A percentile compares a stretch with the other conserved stretches of the same genome.
These are phyloP conservation scores for Monoplex corrugatus DNA, from an alignment of 2,888 invertebrate species.

Conservation along the genomic window DNA sequence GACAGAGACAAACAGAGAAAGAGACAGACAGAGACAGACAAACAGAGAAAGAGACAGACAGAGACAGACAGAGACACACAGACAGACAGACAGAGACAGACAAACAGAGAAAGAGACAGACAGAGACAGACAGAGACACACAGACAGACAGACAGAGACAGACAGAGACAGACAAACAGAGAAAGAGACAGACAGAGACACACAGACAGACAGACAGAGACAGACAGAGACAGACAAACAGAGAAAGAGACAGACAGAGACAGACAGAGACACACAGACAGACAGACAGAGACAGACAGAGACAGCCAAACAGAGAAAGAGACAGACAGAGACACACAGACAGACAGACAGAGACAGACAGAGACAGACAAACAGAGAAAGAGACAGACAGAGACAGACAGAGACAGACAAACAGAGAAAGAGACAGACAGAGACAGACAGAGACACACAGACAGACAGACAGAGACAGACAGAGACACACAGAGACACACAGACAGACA, in stretches of 20 bases:
- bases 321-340: background rate
- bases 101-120: too few relatives aligned
- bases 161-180: background rate
- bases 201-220: too few relatives aligned
- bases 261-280: background rate
- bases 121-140: background rate
- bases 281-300: background rate
- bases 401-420: background rate
- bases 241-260: background rate
- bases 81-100: too few relatives aligned
- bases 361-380: background rate
- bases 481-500: background rate
- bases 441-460: background rate
- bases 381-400: too few relatives aligned
- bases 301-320: background rate
- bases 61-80: too few relatives aligned
- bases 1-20: too few relatives aligned
- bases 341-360: slow-evolving; percentile 27
- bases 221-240: background rate
- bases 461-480: background rate
- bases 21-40: background rate
- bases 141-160: background rate
- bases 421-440: background rate
- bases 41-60: background rate
- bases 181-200: too few relatives aligned